Evolutionary conservation across 2,888 invertebrate genomes (phyloP), one percentile per base, ranked within the genome.

Genomic region (Venusia cambrica): DNA sequence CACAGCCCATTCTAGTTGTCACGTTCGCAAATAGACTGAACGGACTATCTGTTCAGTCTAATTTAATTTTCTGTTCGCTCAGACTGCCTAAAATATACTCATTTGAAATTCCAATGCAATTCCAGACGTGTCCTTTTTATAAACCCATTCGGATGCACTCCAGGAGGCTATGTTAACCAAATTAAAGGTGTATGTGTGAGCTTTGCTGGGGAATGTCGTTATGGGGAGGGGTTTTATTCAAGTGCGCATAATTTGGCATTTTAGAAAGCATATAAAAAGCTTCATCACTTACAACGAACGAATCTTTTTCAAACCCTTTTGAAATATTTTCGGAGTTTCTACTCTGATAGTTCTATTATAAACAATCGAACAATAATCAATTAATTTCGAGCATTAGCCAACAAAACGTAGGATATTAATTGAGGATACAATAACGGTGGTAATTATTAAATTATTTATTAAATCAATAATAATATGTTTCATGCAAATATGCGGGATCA

Each of bases 31-130:
- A 73, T 59, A 70, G 48, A 49, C 52, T 54, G 62, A 62, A 59
- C 61, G 37, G 54, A 57, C 58, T 69, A 62, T 60, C 71, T 61
- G 65, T 64, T 62, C 57, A 57, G 48, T 61, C 61, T 78, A 77
- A 81, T 80, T 78, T 72, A 77, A 81, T 83, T 75, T 67, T 57
- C 63, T 55, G 62, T 67, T 68, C 75, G 72, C 71, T 73, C 76
- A 71, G 76, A 73, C 74, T 49, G 69, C 72, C 74, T 74, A 78
- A 81, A 81, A 76, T 73, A 68, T 58, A 68, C 73, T 77, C 79
- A 83, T 83, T 79, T 84, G 72, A 79, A 83, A 73, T 79, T 78
- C 78, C 64, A 71, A 80, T 80, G 77, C 75, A 73, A 62, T 64
- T 62, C 60, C 67, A 62, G 59, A 71, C 72, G 66, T 72, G 74